phyloP scores from a whole-genome alignment of 2,797 vertebrate species.

The Phaenicophaeus curvirostris region DNA sequence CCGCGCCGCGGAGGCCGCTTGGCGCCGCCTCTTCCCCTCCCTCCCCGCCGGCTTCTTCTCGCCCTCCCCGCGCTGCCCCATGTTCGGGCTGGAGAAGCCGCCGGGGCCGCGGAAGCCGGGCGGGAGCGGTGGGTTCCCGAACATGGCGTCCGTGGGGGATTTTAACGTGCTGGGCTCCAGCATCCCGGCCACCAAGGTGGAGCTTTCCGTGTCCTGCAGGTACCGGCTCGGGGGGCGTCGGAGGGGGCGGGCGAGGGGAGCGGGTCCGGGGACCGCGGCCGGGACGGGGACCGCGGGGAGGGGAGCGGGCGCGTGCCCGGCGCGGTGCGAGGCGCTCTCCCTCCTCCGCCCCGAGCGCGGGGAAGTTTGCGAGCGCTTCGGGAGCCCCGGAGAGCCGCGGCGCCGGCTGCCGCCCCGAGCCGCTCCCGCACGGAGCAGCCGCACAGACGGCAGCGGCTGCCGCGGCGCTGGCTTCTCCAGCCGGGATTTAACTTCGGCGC shows the following conservation, averaged over 20 bases:
- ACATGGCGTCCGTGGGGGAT: conserved; percentile 90
- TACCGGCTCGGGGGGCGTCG: neutral
- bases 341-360: neutral
- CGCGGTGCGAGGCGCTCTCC: neutral
- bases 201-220: conserved; percentile 96
- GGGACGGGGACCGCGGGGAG: too few relatives aligned
- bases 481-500: neutral
- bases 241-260: neutral
- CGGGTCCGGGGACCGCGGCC: too few relatives aligned
- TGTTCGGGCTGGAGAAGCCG: conserved; percentile 67
- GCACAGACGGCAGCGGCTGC: neutral
- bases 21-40: conserved; percentile 16
- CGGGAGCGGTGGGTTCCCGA: conserved; percentile 72
- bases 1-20: neutral
- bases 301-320: neutral
- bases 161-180: conserved; percentile 88
- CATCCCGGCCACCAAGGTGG: conserved; percentile 95
- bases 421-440: neutral
- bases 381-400: too few relatives aligned
- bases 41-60: neutral
- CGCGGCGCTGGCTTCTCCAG: neutral
- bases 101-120: conserved; percentile 33
- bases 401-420: too few relatives aligned
- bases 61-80: neutral
- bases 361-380: neutral